These are phyloP conservation scores for Anthopleura xanthogrammica DNA, from an alignment of 92 coral and sea anemone genomes.

Conservation along the genomic window DNA sequence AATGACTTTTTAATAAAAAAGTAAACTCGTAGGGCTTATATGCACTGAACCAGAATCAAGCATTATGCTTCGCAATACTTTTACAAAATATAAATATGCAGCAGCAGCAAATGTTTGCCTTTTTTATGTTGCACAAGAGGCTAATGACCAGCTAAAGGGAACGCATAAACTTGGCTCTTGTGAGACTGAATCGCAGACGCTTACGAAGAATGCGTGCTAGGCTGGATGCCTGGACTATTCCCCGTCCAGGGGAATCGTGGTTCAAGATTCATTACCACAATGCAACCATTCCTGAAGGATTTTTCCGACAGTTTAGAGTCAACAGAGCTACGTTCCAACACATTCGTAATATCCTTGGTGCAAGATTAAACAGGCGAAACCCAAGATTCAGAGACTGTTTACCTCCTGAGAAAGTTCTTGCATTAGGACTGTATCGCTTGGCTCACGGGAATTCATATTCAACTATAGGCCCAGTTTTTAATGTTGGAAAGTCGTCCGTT, in stretches of 20 bases:
- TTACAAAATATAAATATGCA: constrained; percentile 30
- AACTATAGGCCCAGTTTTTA: background rate
- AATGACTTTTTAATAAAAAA: no score
- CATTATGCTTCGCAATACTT: constrained; percentile 17
- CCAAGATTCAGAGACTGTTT: constrained; percentile 25
- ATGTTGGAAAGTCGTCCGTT: background rate
- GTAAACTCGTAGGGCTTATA: no score
- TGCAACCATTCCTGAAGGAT: constrained; percentile 13
- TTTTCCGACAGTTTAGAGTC: constrained; percentile 25
- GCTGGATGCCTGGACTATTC: constrained; percentile 31
- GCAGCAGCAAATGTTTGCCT: constrained; percentile 40
- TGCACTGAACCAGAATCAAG: constrained; percentile 33
- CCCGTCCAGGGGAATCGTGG: background rate
- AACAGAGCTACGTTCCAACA: constrained; percentile 28
- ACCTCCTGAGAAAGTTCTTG: constrained; percentile 12
- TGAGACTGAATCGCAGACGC: constrained; percentile 17
- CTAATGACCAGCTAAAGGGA: constrained; percentile 7
- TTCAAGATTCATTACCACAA: constrained; percentile 23
- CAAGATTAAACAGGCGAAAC: constrained; percentile 23
- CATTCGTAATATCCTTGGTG: constrained; percentile 25
- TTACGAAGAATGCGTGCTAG: constrained; percentile 14
- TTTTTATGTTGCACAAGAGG: constrained; percentile 25
- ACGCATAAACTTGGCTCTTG: constrained; percentile 15
- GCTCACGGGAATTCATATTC: background rate
- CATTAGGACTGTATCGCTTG: constrained; percentile 1